Conservation (phyloP, 2,888 invertebrate species). For the Strigamia transsilvanica region DNA sequence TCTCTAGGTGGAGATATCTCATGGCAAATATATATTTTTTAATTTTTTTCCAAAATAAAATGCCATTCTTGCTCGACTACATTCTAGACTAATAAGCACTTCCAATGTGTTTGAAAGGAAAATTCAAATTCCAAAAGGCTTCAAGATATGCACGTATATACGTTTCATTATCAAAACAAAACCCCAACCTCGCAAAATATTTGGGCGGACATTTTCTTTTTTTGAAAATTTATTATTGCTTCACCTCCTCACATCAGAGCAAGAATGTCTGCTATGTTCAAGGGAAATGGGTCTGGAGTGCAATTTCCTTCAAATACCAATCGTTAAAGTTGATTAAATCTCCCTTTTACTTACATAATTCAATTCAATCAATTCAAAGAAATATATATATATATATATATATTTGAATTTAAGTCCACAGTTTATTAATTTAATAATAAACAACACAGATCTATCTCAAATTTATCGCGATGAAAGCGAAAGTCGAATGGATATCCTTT, state of each 20-base stretch:
- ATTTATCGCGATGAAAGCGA: too few species aligned
- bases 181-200: neutral
- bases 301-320: constrained; percentile 33
- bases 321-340: constrained; percentile 13
- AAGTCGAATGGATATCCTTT: too few species aligned
- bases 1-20: neutral
- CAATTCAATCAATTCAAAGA: neutral
- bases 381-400: too few species aligned
- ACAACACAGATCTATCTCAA: too few species aligned
- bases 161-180: constrained; percentile 27
- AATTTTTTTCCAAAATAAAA: neutral
- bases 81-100: constrained; percentile 26
- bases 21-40: neutral
- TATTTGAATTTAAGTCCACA: too few species aligned
- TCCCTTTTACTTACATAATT: neutral
- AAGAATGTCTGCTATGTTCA: constrained; percentile 4
- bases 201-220: neutral
- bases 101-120: constrained; percentile 1
- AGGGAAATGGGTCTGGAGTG: neutral
- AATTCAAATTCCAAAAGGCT: constrained; percentile 8
- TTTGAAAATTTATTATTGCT: neutral
- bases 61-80: neutral
- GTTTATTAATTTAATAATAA: too few species aligned
- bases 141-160: neutral
- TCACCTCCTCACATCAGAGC: neutral